phyloP scores from a whole-genome alignment of 2,113 vertebrate species.

The Cavia porcellus region DNA sequence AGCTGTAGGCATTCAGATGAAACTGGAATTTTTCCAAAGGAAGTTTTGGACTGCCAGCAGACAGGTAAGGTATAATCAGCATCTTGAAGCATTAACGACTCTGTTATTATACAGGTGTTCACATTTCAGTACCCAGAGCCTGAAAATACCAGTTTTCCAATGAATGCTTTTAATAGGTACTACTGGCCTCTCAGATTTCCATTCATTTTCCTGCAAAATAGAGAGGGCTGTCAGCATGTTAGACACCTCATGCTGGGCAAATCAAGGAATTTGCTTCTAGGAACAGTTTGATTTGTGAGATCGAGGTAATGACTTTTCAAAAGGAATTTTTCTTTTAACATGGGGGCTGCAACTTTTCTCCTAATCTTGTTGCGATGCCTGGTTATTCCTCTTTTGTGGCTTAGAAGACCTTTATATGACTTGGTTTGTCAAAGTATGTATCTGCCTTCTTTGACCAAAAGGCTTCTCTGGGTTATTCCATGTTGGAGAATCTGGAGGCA shows the following conservation, averaged over 20 bases:
- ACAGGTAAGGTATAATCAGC: slow-evolving; percentile 91
- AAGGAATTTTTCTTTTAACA: background rate
- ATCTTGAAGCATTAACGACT: background rate
- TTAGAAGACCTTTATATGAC: background rate
- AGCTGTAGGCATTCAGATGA: slow-evolving; percentile 99
- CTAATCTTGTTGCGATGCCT: background rate
- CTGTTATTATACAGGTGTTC: slow-evolving; percentile 53
- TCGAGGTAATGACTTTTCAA: background rate
- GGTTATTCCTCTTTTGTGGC: background rate
- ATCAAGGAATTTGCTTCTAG: slow-evolving; percentile 3
- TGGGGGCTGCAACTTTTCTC: background rate
- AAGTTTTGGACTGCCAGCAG: slow-evolving; percentile 99
- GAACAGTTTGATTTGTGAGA: slow-evolving; percentile 11
- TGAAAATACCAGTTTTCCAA: slow-evolving; percentile 52
- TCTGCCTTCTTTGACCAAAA: background rate
- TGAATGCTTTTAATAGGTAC: slow-evolving; percentile 61
- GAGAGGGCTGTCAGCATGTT: slow-evolving; percentile 34
- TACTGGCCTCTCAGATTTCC: slow-evolving; percentile 18
- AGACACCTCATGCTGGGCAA: background rate
- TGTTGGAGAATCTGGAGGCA: background rate
- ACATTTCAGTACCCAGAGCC: background rate
- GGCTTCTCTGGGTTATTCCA: background rate
- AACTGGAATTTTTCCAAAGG: slow-evolving; percentile 98
- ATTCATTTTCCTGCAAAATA: slow-evolving; percentile 51
- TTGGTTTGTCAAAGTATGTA: background rate